Evolutionary conservation across 2,797 vertebrate species (phyloP), one percentile per base, ranked within the genome.

Genomic region (Diplodus puntazzo): DNA sequence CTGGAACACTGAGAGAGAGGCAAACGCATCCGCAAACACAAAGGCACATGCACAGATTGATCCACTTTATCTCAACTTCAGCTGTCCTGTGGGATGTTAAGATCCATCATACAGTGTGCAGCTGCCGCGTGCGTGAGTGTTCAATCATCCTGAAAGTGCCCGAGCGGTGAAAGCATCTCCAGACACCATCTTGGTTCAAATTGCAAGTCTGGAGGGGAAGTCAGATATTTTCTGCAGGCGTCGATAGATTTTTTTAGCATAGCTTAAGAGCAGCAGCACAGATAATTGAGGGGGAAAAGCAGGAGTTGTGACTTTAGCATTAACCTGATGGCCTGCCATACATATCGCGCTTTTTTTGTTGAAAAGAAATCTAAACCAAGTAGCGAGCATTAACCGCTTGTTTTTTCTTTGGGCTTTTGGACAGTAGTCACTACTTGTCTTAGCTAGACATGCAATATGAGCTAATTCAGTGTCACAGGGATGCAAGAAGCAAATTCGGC

Each of bases 131-230:
- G 39, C 50, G 69, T 60, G 61, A 43, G 34, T 63, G 52, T 79
- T 85, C 83, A 82, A 87, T 88, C 88, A 87, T 73, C 52, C 67
- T 42, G 58, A 79, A 80, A 84, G 58, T 48, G 49, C 48, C 43
- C 23, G 48, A 42, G 59, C 0, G 14, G 57, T 75, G 49, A 77
- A 80, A 71, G 52, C 49, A 64, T 86, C 83, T 77, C 80, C 50
- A 82, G 82, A 80, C 59, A 66, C 68, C 69, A 79, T 68, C 48
- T 75, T 61, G 66, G 66, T 74, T 84, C 66, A 72, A 74, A 77
- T 23, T 77, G 48, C 70, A 67, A 62, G 64, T 72, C 63, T 73
- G 42, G 57, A 71, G 7, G 62, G 61, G 58, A 79, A 71, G 70
- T 81, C 70, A 67, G 63, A 80, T 62, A 64, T 58, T 75, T 71